Base-by-base conservation (phyloP, 1,140 invertebrate genomes). In the Drosophila guanche region DNA sequence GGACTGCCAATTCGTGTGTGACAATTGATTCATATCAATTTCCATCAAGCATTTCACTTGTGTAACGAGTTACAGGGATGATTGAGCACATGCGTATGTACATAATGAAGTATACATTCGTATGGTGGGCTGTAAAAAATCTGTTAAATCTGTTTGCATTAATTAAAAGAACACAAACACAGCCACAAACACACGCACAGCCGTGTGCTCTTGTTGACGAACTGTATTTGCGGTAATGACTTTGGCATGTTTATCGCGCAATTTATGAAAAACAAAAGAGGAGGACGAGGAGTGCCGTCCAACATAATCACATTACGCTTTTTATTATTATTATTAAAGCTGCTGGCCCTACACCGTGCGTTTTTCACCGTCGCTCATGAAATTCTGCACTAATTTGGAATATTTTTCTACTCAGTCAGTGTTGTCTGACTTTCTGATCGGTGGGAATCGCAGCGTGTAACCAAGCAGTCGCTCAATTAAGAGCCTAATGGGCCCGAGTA, bases 21-120 rank as follows among this genome's bases (percentile, higher is more conserved):
- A 69, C 68, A 85, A 86, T 81, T 86, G 81, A 86, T 86, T 86
- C 86, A 86, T 86, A 86, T 86, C 81, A 86, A 86, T 86, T 81
- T 81, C 81, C 83, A 76, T 65, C 77, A 81, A 75, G 50, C 73
- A 54, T 70, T 86, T 68, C 78, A 78, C 85, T 73, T 77, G 75
- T 86, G 81, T 86, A 85, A 85, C 58, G 54, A 75, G 54, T 72
- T 55, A 54, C 53, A 48, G 27, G 79, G 37, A 70, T 69, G 66
- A 78, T 61, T 56, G 48, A 65, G 56, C 58, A 40, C 71, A 62
- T 41, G 42, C 25, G 42, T 33, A 62, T 25, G 40, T 40, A 37
- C 33, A 37, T 37, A 37, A 37, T 37, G 33, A 37, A 37, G 33
- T 50, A 48, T 42, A 53, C 33, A 20, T 10, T 33, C 16, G 16